phyloP scores from a whole-genome alignment of 2,797 vertebrate genomes.

The Enteromius afrohamiltoni region DNA sequence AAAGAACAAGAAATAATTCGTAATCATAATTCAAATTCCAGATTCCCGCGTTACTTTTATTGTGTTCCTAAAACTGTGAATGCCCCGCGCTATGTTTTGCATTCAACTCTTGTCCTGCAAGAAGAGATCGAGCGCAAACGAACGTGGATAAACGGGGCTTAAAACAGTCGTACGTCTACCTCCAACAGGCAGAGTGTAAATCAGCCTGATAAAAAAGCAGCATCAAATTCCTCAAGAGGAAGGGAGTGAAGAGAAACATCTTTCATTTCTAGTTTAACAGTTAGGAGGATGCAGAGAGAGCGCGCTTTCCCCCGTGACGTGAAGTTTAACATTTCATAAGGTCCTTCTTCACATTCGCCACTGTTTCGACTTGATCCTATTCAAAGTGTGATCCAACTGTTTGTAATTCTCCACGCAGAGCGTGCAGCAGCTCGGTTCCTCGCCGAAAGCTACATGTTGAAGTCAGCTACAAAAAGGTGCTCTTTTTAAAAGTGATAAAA shows the following conservation, averaged over 20 bases:
- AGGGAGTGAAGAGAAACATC: not conserved
- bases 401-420: conserved; percentile 73
- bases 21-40: not conserved
- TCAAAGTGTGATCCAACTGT: conserved; percentile 73
- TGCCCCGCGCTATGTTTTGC: not conserved
- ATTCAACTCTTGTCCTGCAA: conserved; percentile 30
- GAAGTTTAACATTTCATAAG: conserved; percentile 34
- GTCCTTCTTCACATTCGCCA: not conserved
- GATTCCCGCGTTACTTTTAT: not conserved
- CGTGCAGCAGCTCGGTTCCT: conserved; percentile 61
- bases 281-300: not conserved
- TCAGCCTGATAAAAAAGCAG: conserved; percentile 48
- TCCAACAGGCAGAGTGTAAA: conserved; percentile 49
- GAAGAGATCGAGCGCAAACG: conserved; percentile 34
- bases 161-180: conserved; percentile 48
- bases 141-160: conserved; percentile 55
- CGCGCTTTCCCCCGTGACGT: not conserved
- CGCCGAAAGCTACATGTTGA: conserved; percentile 78
- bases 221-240: conserved; percentile 29
- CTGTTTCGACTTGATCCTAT: conserved; percentile 61
- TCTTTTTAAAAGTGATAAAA: conserved; percentile 57
- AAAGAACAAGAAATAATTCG: not conserved
- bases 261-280: not conserved
- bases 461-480: conserved; percentile 62
- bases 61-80: conserved; percentile 1